Base-by-base conservation (phyloP, 2,888 invertebrate genomes). In the Microdon myrmicae region DNA sequence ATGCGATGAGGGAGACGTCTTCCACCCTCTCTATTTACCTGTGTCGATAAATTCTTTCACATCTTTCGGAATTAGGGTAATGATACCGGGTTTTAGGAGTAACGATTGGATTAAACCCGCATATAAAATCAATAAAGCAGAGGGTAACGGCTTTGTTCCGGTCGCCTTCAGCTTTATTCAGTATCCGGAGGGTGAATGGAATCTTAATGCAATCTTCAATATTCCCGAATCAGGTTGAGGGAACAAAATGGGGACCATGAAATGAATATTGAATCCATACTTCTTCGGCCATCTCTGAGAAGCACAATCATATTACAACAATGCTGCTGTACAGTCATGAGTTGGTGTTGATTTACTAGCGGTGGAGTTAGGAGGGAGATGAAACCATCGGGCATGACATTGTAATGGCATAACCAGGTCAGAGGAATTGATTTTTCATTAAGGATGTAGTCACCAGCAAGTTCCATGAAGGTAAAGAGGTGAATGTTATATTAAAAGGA, bases 361-460 rank as follows among this genome's bases (percentile, higher is more conserved):
- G 16, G 28, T 22, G 9, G 17, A 14, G 22, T 12, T 2, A 13
- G 2, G 12, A 13, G 22, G 9, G 14, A 3, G 5, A 22, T n/a
- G 26, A 37, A 43, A 56, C 44, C 26, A 56, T 51, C 20, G 58
- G 53, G 64, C 64, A 47, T 64, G 51, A 53, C 28, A 43, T 47
- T 58, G 35, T 56, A 41, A 56, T 51, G 58, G 58, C 64, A 64
- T 64, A 64, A 48, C 37, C 64, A 64, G 64, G 64, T 64, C 64
- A 64, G 53, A 64, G 56, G 47, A 64, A 64, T 64, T 64, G 64
- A 64, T 64, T 64, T 64, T 64, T 58, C 64, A 64, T 64, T 56
- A 64, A 35, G 34, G 39, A 49, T 49, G 49, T 20, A 39, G 10
- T 37, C n/a, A n/a, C n/a, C n/a, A n/a, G n/a, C n/a, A n/a, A n/a